Conservation (phyloP, 2,888 invertebrate species). For the Nomada ruficornis region DNA sequence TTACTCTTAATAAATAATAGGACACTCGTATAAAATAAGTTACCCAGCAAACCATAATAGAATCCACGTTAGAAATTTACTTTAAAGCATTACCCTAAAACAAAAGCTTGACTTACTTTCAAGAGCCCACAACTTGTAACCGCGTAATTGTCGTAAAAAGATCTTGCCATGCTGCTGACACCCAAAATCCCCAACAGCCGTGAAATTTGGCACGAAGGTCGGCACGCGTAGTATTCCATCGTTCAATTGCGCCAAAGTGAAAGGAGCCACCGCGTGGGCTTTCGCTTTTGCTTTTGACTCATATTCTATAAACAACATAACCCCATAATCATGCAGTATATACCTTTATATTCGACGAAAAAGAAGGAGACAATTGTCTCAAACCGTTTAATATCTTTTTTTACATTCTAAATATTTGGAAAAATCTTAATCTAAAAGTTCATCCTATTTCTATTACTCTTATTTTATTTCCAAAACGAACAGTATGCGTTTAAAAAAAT, state of each 20-base stretch:
- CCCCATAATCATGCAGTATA: not conserved
- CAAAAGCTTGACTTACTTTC: slow-evolving; percentile 86
- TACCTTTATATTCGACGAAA: not conserved
- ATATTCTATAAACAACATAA: slow-evolving; percentile 67
- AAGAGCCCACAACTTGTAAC: slow-evolving; percentile 89
- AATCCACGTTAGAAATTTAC: too few species aligned
- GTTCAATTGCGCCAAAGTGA: slow-evolving; percentile 87
- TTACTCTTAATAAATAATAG: too few species aligned
- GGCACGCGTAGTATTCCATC: slow-evolving; percentile 86
- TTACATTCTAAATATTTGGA: too few species aligned
- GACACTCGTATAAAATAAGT: too few species aligned
- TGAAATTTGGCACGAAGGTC: slow-evolving; percentile 89
- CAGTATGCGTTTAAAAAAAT: too few species aligned
- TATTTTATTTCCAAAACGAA: too few species aligned
- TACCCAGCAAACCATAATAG: too few species aligned
- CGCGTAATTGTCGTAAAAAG: slow-evolving; percentile 88
- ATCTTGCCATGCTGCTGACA: slow-evolving; percentile 90
- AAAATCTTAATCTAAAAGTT: too few species aligned
- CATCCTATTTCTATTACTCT: too few species aligned
- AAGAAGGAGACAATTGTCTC: not conserved
- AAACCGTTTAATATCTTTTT: too few species aligned
- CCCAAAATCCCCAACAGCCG: slow-evolving; percentile 87
- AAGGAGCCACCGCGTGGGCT: slow-evolving; percentile 84
- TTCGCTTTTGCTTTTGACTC: slow-evolving; percentile 78
- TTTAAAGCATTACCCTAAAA: not conserved